A percentile compares a stretch with the other conserved stretches of the same genome.
Conservation (phyloP, 1,140 invertebrate genomes). For the Rhyzopertha dominica region DNA sequence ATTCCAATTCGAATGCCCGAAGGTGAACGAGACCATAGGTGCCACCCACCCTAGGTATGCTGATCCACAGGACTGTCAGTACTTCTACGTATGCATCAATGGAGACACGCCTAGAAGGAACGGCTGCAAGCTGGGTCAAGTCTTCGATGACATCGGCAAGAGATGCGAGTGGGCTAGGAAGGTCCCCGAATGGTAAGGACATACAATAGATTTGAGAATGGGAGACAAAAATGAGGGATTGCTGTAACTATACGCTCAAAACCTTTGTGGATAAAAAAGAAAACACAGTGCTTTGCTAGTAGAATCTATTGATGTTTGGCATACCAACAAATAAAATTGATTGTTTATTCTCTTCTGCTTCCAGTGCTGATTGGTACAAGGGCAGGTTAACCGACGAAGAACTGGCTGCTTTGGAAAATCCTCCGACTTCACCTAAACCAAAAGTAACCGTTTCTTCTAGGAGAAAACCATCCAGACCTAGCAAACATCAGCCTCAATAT, state of each 20-base stretch:
- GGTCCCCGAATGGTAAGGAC: conserved; percentile 80
- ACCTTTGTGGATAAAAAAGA: background rate
- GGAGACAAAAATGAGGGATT: background rate
- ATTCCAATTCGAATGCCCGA: conserved; percentile 80
- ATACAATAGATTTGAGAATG: background rate
- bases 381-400: conserved; percentile 74
- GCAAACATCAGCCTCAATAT: background rate
- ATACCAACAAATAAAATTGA: background rate
- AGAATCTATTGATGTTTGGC: background rate
- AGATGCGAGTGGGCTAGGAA: conserved; percentile 84
- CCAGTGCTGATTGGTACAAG: conserved; percentile 82
- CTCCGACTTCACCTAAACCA: conserved; percentile 57
- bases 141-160: conserved; percentile 78
- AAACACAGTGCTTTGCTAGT: background rate
- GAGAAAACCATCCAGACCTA: conserved; percentile 49
- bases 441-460: conserved; percentile 52
- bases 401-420: conserved; percentile 71
- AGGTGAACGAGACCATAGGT: conserved; percentile 64
- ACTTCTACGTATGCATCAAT: conserved; percentile 88
- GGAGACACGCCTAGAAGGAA: conserved; percentile 74
- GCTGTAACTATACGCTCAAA: background rate
- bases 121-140: conserved; percentile 85
- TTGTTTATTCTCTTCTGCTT: conserved; percentile 37
- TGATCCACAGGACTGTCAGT: conserved; percentile 86
- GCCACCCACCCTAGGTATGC: conserved; percentile 79